Evolutionary conservation across 2,113 vertebrate genomes (phyloP).

Genomic region (Panthera uncia): DNA sequence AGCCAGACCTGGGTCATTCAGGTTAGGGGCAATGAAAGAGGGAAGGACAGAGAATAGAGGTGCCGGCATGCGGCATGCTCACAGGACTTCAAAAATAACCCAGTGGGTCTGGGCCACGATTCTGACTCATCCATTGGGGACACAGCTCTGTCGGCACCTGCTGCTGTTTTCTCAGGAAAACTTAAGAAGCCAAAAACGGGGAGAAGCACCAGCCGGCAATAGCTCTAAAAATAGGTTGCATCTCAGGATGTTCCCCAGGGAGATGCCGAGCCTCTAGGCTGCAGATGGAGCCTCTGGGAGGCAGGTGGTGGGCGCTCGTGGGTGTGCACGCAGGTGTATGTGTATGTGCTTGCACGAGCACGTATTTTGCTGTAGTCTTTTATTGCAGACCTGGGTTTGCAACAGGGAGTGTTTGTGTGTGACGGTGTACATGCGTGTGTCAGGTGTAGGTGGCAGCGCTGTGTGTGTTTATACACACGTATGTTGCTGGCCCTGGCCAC

Average conservation of each 20-base stretch:
- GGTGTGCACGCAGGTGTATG: slow-evolving; percentile 67
- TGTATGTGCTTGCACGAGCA: background rate
- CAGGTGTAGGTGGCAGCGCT: background rate
- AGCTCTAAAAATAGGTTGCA: slow-evolving; percentile 76
- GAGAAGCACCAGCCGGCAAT: slow-evolving; percentile 76
- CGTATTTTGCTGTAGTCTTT: slow-evolving; percentile 42
- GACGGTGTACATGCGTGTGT: background rate
- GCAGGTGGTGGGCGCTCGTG: slow-evolving; percentile 76
- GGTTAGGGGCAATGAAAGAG: slow-evolving; percentile 7
- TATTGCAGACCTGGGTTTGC: slow-evolving; percentile 18
- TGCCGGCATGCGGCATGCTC: slow-evolving; percentile 72
- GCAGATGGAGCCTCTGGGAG: slow-evolving; percentile 76
- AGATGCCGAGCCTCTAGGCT: slow-evolving; percentile 70
- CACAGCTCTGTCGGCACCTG: slow-evolving; percentile 80
- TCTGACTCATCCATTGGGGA: slow-evolving; percentile 85
- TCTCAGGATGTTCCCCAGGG: slow-evolving; percentile 73
- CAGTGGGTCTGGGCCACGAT: slow-evolving; percentile 81
- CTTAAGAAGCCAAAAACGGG: slow-evolving; percentile 79
- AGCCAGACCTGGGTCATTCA: slow-evolving; percentile 6
- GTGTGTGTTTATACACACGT: background rate
- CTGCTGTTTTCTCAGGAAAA: slow-evolving; percentile 78
- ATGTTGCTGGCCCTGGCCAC: background rate
- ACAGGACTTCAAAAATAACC: slow-evolving; percentile 86
- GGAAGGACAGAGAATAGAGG: slow-evolving; percentile 76
- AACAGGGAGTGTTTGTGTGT: background rate